A percentile compares a stretch with the other conserved stretches of the same genome.
Evolutionary conservation across 2,113 vertebrate species (phyloP).

Genomic region (Crypturellus undulatus): DNA sequence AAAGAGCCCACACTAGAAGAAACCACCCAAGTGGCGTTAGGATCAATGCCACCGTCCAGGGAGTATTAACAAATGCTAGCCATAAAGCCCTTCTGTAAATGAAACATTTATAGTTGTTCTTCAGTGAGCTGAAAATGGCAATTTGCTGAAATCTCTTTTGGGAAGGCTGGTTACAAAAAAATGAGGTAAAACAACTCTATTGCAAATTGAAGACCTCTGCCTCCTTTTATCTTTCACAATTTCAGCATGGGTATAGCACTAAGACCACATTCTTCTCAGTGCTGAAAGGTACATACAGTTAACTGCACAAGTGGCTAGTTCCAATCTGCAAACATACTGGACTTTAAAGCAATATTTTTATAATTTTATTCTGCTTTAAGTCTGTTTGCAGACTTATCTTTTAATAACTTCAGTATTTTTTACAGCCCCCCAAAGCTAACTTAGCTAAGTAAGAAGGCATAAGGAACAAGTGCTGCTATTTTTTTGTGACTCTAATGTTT

Average conservation of each 20-base stretch:
- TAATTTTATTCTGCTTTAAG: not conserved
- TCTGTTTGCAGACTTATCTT: not conserved
- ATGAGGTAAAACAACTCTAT: not conserved
- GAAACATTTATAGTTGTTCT: not conserved
- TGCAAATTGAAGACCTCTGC: not conserved
- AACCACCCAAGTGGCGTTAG: not conserved
- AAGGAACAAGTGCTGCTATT: not conserved
- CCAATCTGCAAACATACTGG: not conserved
- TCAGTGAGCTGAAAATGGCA: not conserved
- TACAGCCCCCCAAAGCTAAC: not conserved
- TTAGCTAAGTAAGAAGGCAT: not conserved
- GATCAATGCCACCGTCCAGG: rapidly evolving
- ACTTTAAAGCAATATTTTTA: not conserved
- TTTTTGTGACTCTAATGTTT: not conserved
- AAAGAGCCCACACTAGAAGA: not conserved
- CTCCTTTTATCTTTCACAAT: not conserved
- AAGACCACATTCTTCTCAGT: not conserved
- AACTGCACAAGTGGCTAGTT: not conserved
- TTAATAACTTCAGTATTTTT: not conserved
- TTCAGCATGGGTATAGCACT: not conserved
- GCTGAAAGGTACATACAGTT: not conserved
- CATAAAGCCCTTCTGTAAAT: not conserved
- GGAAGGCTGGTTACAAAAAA: not conserved
- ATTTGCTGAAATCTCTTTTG: not conserved
- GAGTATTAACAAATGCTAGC: not conserved